Conservation (phyloP, 53 echinoderm and acorn worm genomes). For the Patiria pectinifera region DNA sequence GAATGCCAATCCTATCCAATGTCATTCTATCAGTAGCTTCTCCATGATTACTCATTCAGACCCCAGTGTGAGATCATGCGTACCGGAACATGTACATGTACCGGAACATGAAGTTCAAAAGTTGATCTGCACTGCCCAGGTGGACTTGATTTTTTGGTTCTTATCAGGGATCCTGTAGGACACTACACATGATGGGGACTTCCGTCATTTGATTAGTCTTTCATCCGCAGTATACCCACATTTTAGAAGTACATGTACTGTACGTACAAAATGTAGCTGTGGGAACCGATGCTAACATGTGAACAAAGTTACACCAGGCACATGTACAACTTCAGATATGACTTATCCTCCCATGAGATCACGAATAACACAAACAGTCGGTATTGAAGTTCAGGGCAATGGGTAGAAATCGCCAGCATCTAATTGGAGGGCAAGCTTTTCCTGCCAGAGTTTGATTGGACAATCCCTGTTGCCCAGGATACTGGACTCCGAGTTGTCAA, state of each 20-base stretch:
- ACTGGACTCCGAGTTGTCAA: neutral
- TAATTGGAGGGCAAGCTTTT: neutral
- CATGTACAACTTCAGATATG: neutral
- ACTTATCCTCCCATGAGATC: neutral
- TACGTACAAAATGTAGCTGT: neutral
- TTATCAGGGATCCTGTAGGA: neutral
- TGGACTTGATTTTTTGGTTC: neutral
- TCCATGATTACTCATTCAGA: no score
- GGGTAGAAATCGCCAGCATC: neutral
- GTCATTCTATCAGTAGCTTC: no score
- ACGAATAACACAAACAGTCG: neutral
- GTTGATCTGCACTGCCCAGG: neutral
- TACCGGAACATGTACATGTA: no score
- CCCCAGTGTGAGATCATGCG: no score
- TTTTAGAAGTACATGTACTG: neutral
- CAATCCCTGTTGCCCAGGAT: constrained; percentile 44
- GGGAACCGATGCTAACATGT: neutral
- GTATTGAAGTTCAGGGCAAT: neutral
- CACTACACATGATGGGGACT: neutral
- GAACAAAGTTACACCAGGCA: neutral
- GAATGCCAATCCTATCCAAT: no score
- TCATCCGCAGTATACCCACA: neutral
- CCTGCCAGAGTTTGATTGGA: constrained; percentile 8
- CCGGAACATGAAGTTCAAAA: neutral
- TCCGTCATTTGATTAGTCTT: constrained; percentile 6